Base-by-base conservation (phyloP, 2,888 invertebrate species). In the Ptycholaimellus sp. region DNA sequence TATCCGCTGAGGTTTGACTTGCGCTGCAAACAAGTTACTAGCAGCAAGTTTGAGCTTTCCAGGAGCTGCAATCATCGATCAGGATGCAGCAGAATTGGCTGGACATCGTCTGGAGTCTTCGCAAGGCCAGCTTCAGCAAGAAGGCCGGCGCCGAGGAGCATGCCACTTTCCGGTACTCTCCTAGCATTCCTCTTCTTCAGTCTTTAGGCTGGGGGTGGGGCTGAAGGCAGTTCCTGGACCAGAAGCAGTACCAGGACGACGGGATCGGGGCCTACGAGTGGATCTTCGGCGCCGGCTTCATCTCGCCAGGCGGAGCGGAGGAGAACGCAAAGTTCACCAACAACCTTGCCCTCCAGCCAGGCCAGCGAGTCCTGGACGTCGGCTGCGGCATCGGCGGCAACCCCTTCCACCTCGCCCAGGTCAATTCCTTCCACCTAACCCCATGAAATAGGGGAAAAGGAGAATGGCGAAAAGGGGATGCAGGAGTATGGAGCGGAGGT, bases 321-420 rank as follows among this genome's bases (percentile, higher is more conserved):
- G 65, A 65, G 2, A 64, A 65, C 11, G 44, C 63, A 62, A 59
- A 62, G 38, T 62, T 64, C 49, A 56, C 61, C 5, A 44, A 53
- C 13, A 41, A 47, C 37, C 45, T 67, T 30, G 47, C 56, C 22
- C 50, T 65, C 20, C 49, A 57, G 37, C 51, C 53, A 4, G 60
- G 59, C 2, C 54, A 62, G 40, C 49, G 47, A 16, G 61, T 67
- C 5, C 47, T 67, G 40, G 66, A 67, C 49, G 60, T 67, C 3
- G 66, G 67, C 1, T 61, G 59, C 47, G 66, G 66, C 13, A 62
- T 66, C 27, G 67, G 66, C 20, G 66, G 66, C 1, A 61, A 63
- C 40, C 65, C 63, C n/a, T 66, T 67, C 48, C 59, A 61, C 45
- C 65, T 67, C 59, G 64, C 64, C 2, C 53, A 61, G 51, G 60